Base-by-base conservation (phyloP, 2,113 vertebrate genomes). In the Saguinus midas region DNA sequence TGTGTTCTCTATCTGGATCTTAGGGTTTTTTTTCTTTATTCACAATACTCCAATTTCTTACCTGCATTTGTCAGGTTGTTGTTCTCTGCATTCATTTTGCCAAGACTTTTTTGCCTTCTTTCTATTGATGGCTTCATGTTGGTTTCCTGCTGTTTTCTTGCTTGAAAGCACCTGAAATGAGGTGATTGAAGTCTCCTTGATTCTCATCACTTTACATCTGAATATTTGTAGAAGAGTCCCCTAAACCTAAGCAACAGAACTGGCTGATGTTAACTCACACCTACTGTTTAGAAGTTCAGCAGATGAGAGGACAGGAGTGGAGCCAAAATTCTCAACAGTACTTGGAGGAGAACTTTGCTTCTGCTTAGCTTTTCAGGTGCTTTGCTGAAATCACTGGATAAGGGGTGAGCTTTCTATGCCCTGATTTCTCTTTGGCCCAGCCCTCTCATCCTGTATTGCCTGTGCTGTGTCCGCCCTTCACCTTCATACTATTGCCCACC, bases 11-110 rank as follows among this genome's bases (percentile, higher is more conserved):
- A 12, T 64, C 48, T 37, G 21, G 29, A 32, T 79, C 43, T 68
- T 48, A 29, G 35, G 43, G 32, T 7, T 83, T 66, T 82, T 79
- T 84, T 89, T 79, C 45, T 78, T 81, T 94, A 64, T 83, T 93
- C 50, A 27, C n/a, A 32, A 76, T 57, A 45, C 57, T 91, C 87
- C 78, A 32, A 72, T 14, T 48, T 55, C 75, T 90, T 43, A 40
- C n/a, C 45, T 6, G 18, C 9, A 83, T 78, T 76, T 52, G 8
- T 79, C 57, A 85, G 40, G 61, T 5, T 16, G 2, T 76, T 75
- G 17, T 9, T 75, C 45, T 90, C 66, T 92, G 86, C 57, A 72
- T 76, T 87, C 35, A 35, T 80, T 84, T 95, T 92, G 16, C 64
- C 43, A 45, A 5, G 4, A 35, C 55, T 37, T 87, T 72, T 37